Evolutionary conservation across 2,113 vertebrate species (phyloP), one percentile per base, ranked within the genome.

Genomic region (Numida meleagris): DNA sequence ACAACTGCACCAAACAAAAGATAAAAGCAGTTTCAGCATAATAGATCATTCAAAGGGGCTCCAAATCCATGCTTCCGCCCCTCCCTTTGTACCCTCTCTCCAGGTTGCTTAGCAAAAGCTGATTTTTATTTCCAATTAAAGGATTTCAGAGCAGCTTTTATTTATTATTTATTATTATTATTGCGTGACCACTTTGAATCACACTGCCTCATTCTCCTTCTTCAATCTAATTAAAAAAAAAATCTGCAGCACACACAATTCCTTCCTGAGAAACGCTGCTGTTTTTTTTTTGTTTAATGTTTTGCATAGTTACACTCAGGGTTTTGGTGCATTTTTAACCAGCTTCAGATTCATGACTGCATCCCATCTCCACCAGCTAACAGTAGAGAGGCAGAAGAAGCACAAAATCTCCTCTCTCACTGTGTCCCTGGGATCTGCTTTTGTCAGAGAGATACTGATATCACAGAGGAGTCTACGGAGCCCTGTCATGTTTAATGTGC

Each of bases 1-100:
- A 93, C 91, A 96, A 97, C 95, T 93, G 88, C 96, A 96, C 93
- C 83, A 96, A 95, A 96, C 95, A 96, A 96, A 97, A 95, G 96
- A 96, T 97, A 91, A 97, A 97, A 97, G 96, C 88, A 90, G 15
- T 86, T 95, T 91, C 89, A 95, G 92, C 88, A 96, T 91, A 96
- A 97, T 95, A 86, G 93, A 96, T 93, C 91, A 70, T 86, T 95
- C 94, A 95, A 91, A 88, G 59, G 72, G 85, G 61, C 73, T 95
- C 88, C 88, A 95, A 95, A 95, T 90, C 82, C 82, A 86, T 0
- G 1, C 71, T 82, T 84, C 74, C 72, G 80, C 87, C 93, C 59
- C 27, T 74, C 46, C 14, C 53, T 93, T 95, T 95, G 88, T 95
- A 95, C 61, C 62, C 79, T 94, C 91, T 94, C 93, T 93, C 85